Conservation (phyloP, 1,140 invertebrate genomes). For the Zaprionus ornatus region DNA sequence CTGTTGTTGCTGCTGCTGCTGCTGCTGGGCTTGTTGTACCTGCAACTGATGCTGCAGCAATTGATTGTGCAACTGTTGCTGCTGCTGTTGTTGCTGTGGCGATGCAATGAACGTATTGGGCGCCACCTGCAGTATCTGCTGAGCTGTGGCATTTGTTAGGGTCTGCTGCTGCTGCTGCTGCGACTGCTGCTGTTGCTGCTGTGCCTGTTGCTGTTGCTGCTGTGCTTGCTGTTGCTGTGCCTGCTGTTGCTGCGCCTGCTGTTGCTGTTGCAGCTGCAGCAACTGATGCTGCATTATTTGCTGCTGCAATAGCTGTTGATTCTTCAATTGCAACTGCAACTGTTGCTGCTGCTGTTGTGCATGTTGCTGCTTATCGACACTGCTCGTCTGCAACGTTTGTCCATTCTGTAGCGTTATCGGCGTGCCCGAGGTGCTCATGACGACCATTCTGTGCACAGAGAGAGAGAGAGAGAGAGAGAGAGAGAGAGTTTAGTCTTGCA, state of each 20-base stretch:
- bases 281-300: constrained; percentile 80
- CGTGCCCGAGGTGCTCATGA: constrained; percentile 79
- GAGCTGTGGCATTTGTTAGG: constrained; percentile 61
- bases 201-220: constrained; percentile 58
- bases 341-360: constrained; percentile 66
- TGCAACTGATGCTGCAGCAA: constrained; percentile 82
- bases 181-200: constrained; percentile 64
- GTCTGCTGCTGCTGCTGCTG: constrained; percentile 83
- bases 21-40: constrained; percentile 55
- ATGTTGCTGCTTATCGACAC: constrained; percentile 66
- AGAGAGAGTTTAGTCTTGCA: neutral
- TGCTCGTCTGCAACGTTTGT: constrained; percentile 71
- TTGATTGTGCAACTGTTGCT: constrained; percentile 73
- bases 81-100: constrained; percentile 68
- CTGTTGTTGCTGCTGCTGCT: constrained; percentile 50
- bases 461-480: neutral
- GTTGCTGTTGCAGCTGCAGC: constrained; percentile 69
- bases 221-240: constrained; percentile 63
- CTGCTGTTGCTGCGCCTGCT: constrained; percentile 49
- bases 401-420: constrained; percentile 80
- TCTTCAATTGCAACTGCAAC: constrained; percentile 66
- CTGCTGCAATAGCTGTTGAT: constrained; percentile 72
- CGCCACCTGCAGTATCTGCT: constrained; percentile 85
- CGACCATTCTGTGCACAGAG: constrained; percentile 82
- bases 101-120: constrained; percentile 59